Conservation (phyloP, 1,140 invertebrate species). For the Drosophila elegans region DNA sequence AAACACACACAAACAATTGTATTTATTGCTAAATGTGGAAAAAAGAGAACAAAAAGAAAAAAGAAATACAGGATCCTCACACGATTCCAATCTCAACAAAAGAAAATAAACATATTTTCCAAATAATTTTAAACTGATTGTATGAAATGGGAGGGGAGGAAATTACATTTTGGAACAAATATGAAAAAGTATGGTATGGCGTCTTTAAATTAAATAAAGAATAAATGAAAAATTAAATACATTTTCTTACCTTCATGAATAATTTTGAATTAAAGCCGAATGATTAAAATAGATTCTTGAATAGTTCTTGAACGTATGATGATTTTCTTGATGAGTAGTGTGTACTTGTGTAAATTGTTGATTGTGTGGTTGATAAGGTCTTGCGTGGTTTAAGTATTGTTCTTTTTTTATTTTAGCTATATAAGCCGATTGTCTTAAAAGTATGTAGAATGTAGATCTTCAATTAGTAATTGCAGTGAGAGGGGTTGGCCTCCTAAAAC, state of each 20-base stretch:
- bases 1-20: slow-evolving; percentile 41
- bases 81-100: slow-evolving; percentile 50
- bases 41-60: slow-evolving; percentile 31
- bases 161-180: background rate
- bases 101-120: slow-evolving; percentile 60
- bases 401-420: background rate
- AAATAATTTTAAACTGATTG: slow-evolving; percentile 24
- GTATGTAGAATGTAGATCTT: background rate
- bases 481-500: background rate
- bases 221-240: no score
- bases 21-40: slow-evolving; percentile 65
- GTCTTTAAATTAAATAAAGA: no score
- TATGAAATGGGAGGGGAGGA: background rate
- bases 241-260: no score
- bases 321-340: background rate
- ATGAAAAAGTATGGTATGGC: no score
- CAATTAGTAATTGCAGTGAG: background rate
- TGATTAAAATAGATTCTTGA: no score
- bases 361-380: background rate
- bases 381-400: background rate
- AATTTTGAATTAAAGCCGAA: no score
- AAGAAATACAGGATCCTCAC: slow-evolving; percentile 15
- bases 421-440: background rate
- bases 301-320: background rate
- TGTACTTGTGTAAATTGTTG: background rate